These are phyloP conservation scores for Rhodinocichla rosea DNA, from an alignment of 2,113 vertebrate genomes.

Conservation along the genomic window DNA sequence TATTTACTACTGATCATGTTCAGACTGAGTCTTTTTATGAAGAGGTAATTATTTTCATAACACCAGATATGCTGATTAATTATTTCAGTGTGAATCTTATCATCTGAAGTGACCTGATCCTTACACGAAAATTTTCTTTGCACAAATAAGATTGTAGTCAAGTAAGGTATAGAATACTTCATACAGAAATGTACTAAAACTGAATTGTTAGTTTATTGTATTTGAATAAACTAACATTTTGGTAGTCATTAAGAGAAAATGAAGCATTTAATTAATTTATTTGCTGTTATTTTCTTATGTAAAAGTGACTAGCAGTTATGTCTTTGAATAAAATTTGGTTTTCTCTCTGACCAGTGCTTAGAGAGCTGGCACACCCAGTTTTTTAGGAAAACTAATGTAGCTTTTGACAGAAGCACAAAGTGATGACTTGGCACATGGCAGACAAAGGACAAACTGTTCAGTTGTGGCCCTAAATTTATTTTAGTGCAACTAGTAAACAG, in stretches of 20 bases:
- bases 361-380: not conserved
- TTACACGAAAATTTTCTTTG: not conserved
- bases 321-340: not conserved
- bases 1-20: not conserved
- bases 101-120: not conserved
- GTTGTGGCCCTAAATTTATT: constrained; percentile 5
- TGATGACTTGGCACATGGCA: constrained; percentile 35
- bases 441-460: constrained; percentile 8
- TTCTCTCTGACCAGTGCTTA: not conserved
- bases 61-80: not conserved
- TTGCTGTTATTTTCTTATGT: not conserved
- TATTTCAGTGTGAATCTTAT: not conserved
- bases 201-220: not conserved
- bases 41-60: not conserved
- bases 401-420: not conserved
- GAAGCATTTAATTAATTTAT: not conserved
- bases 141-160: not conserved
- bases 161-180: not conserved
- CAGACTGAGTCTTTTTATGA: not conserved
- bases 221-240: not conserved
- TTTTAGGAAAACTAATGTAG: not conserved
- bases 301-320: not conserved
- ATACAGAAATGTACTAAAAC: not conserved
- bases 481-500: constrained; percentile 32
- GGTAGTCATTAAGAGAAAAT: not conserved